Conservation (phyloP, 2,888 invertebrate genomes). For the Habroteleia sp. region DNA sequence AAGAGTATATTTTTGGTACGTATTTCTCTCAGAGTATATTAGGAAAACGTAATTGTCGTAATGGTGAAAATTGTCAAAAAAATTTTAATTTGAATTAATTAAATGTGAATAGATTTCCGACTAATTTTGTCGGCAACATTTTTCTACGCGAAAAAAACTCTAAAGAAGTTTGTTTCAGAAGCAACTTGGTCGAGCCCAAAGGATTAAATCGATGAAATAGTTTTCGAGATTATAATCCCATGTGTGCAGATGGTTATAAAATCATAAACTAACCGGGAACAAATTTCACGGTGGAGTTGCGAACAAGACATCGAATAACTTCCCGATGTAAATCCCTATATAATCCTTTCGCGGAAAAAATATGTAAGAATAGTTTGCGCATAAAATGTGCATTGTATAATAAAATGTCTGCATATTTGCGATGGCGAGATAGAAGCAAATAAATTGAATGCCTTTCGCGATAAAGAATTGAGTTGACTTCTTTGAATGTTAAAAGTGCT, state of each 20-base stretch:
- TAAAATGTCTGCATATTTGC: constrained; percentile 40
- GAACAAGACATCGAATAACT: constrained; percentile 57
- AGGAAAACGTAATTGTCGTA: too few species aligned
- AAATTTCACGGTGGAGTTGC: constrained; percentile 56
- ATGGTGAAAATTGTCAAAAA: too few species aligned
- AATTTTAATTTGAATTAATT: too few species aligned
- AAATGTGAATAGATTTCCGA: too few species aligned
- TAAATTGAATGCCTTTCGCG: constrained; percentile 21
- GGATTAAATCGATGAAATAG: constrained; percentile 58
- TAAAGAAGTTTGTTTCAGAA: constrained; percentile 49
- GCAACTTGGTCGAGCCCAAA: constrained; percentile 41
- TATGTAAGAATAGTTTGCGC: constrained; percentile 49
- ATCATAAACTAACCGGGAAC: constrained; percentile 60
- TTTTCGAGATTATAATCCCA: constrained; percentile 61
- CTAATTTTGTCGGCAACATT: constrained; percentile 36
- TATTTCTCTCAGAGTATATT: too few species aligned
- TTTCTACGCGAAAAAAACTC: constrained; percentile 23
- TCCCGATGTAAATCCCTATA: constrained; percentile 46
- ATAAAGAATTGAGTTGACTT: constrained; percentile 15
- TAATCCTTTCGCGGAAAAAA: constrained; percentile 43
- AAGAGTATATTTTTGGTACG: too few species aligned
- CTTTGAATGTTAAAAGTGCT: neutral
- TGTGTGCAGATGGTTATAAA: constrained; percentile 55
- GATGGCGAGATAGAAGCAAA: constrained; percentile 1
- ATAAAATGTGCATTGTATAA: constrained; percentile 44